These are phyloP conservation scores for Rotaria macrura DNA, from an alignment of 2,888 invertebrate species.

Conservation along the genomic window DNA sequence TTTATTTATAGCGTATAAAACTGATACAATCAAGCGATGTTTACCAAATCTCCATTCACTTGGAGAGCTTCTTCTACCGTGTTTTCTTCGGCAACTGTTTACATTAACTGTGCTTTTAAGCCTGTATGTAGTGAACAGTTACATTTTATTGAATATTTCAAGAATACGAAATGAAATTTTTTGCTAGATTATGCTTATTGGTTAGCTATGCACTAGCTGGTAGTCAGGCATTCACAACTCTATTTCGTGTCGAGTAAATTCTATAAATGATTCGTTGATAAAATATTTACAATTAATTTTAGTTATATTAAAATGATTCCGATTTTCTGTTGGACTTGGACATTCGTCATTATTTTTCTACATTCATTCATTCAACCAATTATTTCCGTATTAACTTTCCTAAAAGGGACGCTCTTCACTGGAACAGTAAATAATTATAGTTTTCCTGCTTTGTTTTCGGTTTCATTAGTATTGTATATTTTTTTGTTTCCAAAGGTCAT, in stretches of 20 bases:
- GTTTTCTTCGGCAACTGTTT: constrained; percentile 42
- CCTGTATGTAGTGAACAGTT: constrained; percentile 40
- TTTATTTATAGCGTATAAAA: not conserved
- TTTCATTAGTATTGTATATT: too few relatives aligned
- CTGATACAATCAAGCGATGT: not conserved
- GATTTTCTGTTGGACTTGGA: constrained; percentile 44
- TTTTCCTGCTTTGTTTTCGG: not conserved
- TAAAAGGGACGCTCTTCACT: constrained; percentile 44
- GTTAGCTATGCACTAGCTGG: constrained; percentile 48
- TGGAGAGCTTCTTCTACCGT: constrained; percentile 42
- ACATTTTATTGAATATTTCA: constrained; percentile 24
- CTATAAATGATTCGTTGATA: not conserved
- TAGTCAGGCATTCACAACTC: constrained; percentile 44
- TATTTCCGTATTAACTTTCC: constrained; percentile 45
- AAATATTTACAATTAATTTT: constrained; percentile 34
- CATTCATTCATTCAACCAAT: constrained; percentile 43
- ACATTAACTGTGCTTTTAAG: constrained; percentile 42
- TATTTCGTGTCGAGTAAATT: constrained; percentile 40
- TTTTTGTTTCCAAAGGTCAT: constrained; percentile 39
- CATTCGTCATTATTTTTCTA: constrained; percentile 44
- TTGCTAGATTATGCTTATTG: constrained; percentile 41
- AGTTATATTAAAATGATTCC: constrained; percentile 45
- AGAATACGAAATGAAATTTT: not conserved
- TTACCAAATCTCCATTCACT: constrained; percentile 44
- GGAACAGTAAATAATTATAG: constrained; percentile 41